Percentiles rank a stretch among this genome's conserved stretches.
Evolutionary conservation across 2,888 invertebrate species (phyloP).

Genomic region (Lochmaea crataegi): DNA sequence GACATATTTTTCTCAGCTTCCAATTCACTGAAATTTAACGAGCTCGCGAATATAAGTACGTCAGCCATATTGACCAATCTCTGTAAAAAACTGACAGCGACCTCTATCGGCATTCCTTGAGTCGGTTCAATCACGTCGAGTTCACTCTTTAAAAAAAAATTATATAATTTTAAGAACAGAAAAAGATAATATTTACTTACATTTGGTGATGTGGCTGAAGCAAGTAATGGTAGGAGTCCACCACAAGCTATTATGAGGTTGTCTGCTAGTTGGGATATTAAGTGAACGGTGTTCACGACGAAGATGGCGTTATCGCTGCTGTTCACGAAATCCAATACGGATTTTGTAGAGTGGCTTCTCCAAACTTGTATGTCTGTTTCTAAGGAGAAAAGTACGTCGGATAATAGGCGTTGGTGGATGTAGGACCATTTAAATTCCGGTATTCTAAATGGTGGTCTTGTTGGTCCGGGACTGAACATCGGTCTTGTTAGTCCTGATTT

Average conservation of each 20-base stretch:
- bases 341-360: slow-evolving; percentile 95
- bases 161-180: neutral
- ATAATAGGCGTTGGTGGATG: slow-evolving; percentile 95
- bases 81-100: slow-evolving; percentile 98
- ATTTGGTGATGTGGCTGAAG: slow-evolving; percentile 98
- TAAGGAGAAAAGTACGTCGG: slow-evolving; percentile 95
- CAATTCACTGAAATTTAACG: slow-evolving; percentile 95
- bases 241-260: slow-evolving; percentile 99
- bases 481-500: slow-evolving; percentile 78
- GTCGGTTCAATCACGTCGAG: slow-evolving; percentile 98
- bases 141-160: slow-evolving; percentile 80
- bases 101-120: slow-evolving; percentile 98
- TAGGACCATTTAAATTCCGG: slow-evolving; percentile 99
- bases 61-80: slow-evolving; percentile 98
- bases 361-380: slow-evolving; percentile 96
- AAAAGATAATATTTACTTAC: slow-evolving; percentile 70
- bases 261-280: slow-evolving; percentile 98
- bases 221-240: slow-evolving; percentile 93
- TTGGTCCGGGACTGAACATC: slow-evolving; percentile 94
- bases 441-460: slow-evolving; percentile 96
- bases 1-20: slow-evolving; percentile 99
- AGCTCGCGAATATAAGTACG: slow-evolving; percentile 97
- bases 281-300: slow-evolving; percentile 98
- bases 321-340: slow-evolving; percentile 97
- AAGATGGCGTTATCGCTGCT: slow-evolving; percentile 98